Base-by-base conservation (phyloP, 2,888 invertebrate species). In the Drosophila lutescens region DNA sequence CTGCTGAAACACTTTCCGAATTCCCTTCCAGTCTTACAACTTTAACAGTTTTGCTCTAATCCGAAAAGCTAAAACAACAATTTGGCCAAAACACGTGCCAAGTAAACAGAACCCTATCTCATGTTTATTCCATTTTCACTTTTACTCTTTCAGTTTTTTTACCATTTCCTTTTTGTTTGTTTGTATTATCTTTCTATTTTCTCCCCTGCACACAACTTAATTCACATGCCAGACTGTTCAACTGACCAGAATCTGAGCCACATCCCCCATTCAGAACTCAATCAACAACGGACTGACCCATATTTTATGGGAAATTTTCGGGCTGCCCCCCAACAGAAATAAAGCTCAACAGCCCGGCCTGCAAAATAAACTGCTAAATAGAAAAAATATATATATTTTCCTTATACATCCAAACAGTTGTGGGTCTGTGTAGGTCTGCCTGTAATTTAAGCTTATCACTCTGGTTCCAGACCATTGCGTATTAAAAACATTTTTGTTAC, bases 391-490 rank as follows among this genome's bases (percentile, higher is more conserved):
- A 53, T 50, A 17, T 20, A 23, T 41, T n/a, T n/a, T 8, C 17
- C 51, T 23, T 20, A 9, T 23, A 56, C 17, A 38, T 55, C 26
- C 36, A 15, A 38, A 38, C 56, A 30, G 56, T 56, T 56, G 26
- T 30, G 30, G 30, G 30, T 36, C 6, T 68, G 41, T 10, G 12
- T 36, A 13, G 41, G 38, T 36, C 46, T 17, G 61, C 66, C 60
- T 75, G 79, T 75, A 80, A 83, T 80, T 81, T 69, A 76, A 61
- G 84, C 86, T 86, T 86, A 86, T 86, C 85, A 86, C 86, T 79
- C 78, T 73, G 79, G 85, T 86, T 86, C 85, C 85, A 86, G 86
- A 85, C 86, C 84, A 86, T 86, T 86, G 85, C 86, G 85, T 86
- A 86, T 85, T 85, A 86, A 86, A 86, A 86, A 85, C 86, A 86